Conservation (phyloP, 2,797 vertebrate species). For the Coregonus suidteri region DNA sequence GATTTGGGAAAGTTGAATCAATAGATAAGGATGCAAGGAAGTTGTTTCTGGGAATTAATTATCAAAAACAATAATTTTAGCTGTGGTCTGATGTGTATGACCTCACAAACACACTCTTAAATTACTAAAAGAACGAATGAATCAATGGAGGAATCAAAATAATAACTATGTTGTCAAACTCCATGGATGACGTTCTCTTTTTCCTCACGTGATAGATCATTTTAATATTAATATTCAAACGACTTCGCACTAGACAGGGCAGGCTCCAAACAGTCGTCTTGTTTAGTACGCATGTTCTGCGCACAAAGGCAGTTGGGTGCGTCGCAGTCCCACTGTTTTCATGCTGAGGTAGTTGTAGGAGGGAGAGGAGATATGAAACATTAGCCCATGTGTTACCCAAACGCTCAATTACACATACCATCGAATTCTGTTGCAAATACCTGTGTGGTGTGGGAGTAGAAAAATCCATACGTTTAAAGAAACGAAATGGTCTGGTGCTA, state of each 20-base stretch:
- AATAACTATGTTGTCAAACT: background rate
- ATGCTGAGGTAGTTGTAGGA: constrained; percentile 14
- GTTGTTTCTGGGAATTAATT: background rate
- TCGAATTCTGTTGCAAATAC: constrained; percentile 12
- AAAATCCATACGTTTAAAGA: constrained; percentile 30
- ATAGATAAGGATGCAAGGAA: background rate
- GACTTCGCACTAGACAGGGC: background rate
- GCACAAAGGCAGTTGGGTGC: constrained; percentile 9
- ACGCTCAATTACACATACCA: constrained; percentile 12
- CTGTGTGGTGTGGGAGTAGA: constrained; percentile 12
- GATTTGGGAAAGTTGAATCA: constrained; percentile 19
- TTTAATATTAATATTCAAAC: background rate
- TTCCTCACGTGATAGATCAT: background rate
- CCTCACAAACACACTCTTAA: background rate
- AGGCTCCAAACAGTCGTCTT: background rate
- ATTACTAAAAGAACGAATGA: background rate
- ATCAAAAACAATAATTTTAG: background rate
- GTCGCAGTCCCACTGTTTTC: constrained; percentile 24
- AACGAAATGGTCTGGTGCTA: constrained; percentile 19
- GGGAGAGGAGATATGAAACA: background rate
- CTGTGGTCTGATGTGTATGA: background rate
- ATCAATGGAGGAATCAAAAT: background rate
- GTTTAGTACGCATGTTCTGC: constrained; percentile 47
- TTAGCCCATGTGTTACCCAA: constrained; percentile 1
- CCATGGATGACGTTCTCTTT: background rate